Percentiles rank a stretch among this genome's conserved stretches.
These are phyloP conservation scores for Clamator glandarius DNA, from an alignment of 2,797 vertebrate genomes.

Conservation along the genomic window DNA sequence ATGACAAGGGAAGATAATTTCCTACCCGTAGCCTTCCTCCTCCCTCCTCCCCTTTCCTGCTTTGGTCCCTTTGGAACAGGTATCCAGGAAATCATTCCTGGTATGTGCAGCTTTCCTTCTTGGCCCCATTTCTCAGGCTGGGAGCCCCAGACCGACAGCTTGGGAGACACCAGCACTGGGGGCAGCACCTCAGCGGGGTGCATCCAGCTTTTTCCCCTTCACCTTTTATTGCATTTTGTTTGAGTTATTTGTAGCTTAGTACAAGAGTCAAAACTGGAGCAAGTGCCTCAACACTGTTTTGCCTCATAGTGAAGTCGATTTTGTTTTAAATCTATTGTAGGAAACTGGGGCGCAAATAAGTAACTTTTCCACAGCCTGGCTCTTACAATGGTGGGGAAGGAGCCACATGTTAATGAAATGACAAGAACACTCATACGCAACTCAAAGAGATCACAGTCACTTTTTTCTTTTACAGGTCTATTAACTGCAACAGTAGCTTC, in stretches of 20 bases:
- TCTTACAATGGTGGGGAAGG: background rate
- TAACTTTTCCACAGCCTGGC: background rate
- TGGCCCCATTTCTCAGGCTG: rapidly evolving
- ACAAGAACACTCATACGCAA: background rate
- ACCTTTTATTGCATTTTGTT: background rate
- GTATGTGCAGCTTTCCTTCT: background rate
- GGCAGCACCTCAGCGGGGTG: background rate
- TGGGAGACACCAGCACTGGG: background rate
- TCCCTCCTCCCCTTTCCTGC: rapidly evolving
- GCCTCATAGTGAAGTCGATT: background rate
- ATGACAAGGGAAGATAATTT: background rate
- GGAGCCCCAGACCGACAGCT: background rate
- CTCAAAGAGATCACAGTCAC: background rate
- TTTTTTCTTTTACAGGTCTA: slow-evolving; percentile 79
- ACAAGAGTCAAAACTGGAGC: background rate
- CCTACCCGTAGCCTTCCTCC: background rate
- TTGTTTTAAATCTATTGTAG: background rate
- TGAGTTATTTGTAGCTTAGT: background rate
- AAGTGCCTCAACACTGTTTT: background rate
- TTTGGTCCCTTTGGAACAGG: background rate
- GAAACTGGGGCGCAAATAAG: background rate
- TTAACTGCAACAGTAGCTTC: slow-evolving; percentile 98
- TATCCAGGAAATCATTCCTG: background rate
- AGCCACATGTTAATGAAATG: background rate
- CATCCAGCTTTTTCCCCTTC: background rate